phyloP scores from a whole-genome alignment of 2,888 invertebrate genomes.

The Strigamia transsilvanica region DNA sequence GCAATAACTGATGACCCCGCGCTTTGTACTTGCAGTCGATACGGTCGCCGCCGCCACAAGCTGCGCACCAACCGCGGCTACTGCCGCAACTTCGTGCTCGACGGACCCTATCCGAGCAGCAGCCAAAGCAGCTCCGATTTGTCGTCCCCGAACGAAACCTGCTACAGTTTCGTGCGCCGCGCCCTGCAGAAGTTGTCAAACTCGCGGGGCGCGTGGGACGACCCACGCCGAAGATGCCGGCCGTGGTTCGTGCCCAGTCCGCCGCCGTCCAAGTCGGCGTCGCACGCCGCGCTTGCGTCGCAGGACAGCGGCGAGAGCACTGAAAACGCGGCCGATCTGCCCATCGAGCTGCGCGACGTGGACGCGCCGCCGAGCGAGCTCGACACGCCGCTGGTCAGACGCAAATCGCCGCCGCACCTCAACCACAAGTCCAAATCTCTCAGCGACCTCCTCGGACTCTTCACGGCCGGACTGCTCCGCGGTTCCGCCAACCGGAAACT shows the following conservation, averaged over 20 bases:
- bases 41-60: constrained; percentile 55
- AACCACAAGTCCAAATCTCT: constrained; percentile 78
- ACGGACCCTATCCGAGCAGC: constrained; percentile 61
- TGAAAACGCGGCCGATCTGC: constrained; percentile 74
- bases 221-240: constrained; percentile 53
- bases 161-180: constrained; percentile 89
- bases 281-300: constrained; percentile 57
- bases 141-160: constrained; percentile 91
- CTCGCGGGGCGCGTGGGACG: constrained; percentile 53
- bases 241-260: constrained; percentile 55
- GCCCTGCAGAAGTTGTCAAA: constrained; percentile 71
- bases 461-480: constrained; percentile 71
- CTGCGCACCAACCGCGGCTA: constrained; percentile 56
- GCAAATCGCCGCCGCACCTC: constrained; percentile 12
- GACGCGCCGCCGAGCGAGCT: constrained; percentile 64
- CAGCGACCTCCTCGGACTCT: constrained; percentile 75
- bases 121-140: constrained; percentile 83
- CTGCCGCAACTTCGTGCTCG: constrained; percentile 54
- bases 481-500: constrained; percentile 61
- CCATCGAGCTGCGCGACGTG: constrained; percentile 84
- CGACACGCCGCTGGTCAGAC: background rate
- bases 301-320: constrained; percentile 68
- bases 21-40: constrained; percentile 31
- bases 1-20: background rate
- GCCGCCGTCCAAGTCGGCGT: constrained; percentile 27